phyloP scores from a whole-genome alignment of 2,888 invertebrate species.

The Aphidius colemani region DNA sequence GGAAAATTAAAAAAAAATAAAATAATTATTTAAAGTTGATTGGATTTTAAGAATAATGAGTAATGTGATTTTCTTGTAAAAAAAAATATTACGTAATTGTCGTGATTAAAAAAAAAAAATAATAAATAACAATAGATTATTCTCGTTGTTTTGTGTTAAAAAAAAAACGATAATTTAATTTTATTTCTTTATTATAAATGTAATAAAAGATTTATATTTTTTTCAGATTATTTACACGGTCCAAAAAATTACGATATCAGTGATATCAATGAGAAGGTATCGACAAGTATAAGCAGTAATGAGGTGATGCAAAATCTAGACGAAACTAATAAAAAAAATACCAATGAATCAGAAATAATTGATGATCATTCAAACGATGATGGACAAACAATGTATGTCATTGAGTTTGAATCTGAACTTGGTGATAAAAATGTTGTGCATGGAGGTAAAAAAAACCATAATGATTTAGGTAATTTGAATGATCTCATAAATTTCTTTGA shows the following conservation, averaged over 20 bases:
- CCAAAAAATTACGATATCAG: constrained; percentile 41
- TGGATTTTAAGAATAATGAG: too few relatives aligned
- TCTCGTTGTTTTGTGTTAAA: not conserved
- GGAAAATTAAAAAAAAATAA: too few relatives aligned
- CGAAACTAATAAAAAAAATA: constrained; percentile 30
- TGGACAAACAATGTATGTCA: constrained; percentile 45
- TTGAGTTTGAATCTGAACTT: constrained; percentile 49
- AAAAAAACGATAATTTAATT: not conserved
- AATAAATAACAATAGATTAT: too few relatives aligned
- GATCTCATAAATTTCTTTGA: too few relatives aligned
- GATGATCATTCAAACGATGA: constrained; percentile 29
- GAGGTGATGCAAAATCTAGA: constrained; percentile 37
- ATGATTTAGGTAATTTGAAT: constrained; percentile 17
- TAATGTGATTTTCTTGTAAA: too few relatives aligned
- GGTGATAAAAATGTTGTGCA: constrained; percentile 43
- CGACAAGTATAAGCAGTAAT: constrained; percentile 39
- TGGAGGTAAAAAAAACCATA: constrained; percentile 39
- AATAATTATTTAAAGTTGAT: too few relatives aligned
- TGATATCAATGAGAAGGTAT: constrained; percentile 21
- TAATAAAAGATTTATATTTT: too few relatives aligned
- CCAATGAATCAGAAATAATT: constrained; percentile 38
- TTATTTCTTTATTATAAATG: too few relatives aligned
- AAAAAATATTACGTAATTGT: too few relatives aligned
- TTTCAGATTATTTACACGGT: constrained; percentile 37
- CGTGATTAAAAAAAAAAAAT: too few relatives aligned